These are phyloP conservation scores for Meandrusa payeni DNA, from an alignment of 2,888 invertebrate genomes.

Conservation along the genomic window DNA sequence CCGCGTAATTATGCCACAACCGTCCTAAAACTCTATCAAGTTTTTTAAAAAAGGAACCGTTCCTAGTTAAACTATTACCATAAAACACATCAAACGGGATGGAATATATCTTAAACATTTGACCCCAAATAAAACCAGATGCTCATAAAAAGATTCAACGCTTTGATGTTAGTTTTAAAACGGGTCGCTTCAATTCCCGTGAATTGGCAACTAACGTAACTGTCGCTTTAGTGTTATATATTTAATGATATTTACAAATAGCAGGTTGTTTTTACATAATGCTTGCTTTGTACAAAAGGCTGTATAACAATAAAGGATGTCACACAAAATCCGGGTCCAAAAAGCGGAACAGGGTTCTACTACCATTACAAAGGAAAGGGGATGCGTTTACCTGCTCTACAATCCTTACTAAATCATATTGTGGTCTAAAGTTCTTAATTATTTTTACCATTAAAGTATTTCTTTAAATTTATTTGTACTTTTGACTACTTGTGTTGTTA, in stretches of 20 bases:
- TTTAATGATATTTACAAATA: background rate
- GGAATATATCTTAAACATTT: conserved; percentile 52
- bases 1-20: background rate
- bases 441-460: too few relatives aligned
- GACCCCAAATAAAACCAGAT: conserved; percentile 65
- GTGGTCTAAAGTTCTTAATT: too few relatives aligned
- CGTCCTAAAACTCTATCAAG: conserved; percentile 2
- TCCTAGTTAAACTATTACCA: conserved; percentile 34
- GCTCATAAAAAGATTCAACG: conserved; percentile 37
- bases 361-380: conserved; percentile 59
- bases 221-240: conserved; percentile 4
- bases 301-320: conserved; percentile 29
- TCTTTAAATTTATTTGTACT: too few relatives aligned
- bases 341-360: conserved; percentile 47
- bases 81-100: conserved; percentile 67
- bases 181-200: conserved; percentile 25
- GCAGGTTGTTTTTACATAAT: conserved; percentile 19
- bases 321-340: conserved; percentile 33
- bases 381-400: conserved; percentile 66
- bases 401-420: too few relatives aligned
- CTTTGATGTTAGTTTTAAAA: conserved; percentile 60
- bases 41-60: conserved; percentile 29
- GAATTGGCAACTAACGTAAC: conserved; percentile 18
- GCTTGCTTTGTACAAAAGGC: conserved; percentile 10
- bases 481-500: too few relatives aligned